Evolutionary conservation across 2,888 invertebrate genomes (phyloP).

Genomic region (Orthosia incerta): DNA sequence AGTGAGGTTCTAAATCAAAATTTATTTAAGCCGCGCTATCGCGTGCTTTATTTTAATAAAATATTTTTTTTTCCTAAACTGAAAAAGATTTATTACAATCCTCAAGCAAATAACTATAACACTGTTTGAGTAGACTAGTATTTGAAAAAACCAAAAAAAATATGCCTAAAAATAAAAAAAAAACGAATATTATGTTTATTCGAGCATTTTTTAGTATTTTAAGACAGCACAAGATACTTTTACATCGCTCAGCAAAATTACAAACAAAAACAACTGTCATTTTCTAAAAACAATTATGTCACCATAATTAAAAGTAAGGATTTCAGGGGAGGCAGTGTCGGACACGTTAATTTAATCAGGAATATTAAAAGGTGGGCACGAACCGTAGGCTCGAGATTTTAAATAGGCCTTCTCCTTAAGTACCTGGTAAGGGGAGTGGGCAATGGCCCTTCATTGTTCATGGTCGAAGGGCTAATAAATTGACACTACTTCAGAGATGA

Average conservation of each 20-base stretch:
- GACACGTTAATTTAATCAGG: slow-evolving; percentile 64
- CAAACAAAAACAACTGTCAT: slow-evolving; percentile 28
- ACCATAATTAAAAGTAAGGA: slow-evolving; percentile 58
- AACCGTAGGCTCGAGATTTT: slow-evolving; percentile 62
- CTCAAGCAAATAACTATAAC: too few relatives aligned
- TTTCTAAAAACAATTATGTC: slow-evolving; percentile 39
- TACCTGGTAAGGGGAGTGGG: slow-evolving; percentile 36
- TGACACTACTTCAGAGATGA: slow-evolving; percentile 28
- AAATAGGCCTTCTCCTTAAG: slow-evolving; percentile 58
- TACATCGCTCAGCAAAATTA: slow-evolving; percentile 9
- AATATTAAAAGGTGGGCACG: slow-evolving; percentile 66
- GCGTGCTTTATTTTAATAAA: too few relatives aligned
- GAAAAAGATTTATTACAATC: too few relatives aligned
- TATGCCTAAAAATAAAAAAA: not conserved
- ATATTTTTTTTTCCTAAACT: too few relatives aligned
- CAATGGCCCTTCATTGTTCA: slow-evolving; percentile 56
- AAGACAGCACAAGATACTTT: not conserved
- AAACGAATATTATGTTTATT: too few relatives aligned
- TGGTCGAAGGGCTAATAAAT: slow-evolving; percentile 55
- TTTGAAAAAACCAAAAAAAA: too few relatives aligned
- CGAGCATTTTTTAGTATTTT: too few relatives aligned
- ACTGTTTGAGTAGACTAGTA: too few relatives aligned
- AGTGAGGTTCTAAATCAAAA: too few relatives aligned
- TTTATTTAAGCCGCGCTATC: too few relatives aligned
- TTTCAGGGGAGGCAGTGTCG: slow-evolving; percentile 42